phyloP scores from a whole-genome alignment of 2,797 vertebrate genomes.

The Girardinus metallicus region DNA sequence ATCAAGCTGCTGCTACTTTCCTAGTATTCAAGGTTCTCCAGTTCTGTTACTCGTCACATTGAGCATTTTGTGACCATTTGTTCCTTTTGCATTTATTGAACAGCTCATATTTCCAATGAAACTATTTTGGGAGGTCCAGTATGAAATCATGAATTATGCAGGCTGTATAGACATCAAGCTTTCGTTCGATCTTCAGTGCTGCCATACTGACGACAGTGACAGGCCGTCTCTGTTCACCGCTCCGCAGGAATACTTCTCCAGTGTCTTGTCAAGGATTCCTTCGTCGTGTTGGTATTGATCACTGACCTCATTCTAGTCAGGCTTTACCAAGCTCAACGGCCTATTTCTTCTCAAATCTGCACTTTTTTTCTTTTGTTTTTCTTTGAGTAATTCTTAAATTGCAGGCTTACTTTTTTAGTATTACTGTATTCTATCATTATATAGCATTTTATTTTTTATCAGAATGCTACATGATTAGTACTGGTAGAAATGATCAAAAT shows the following conservation, averaged over 20 bases:
- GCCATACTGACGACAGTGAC: background rate
- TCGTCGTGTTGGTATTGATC: background rate
- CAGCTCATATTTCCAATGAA: background rate
- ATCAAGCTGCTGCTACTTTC: too few relatives aligned
- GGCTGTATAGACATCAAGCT: background rate
- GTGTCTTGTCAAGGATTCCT: background rate
- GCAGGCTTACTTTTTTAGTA: background rate
- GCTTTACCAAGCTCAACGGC: background rate
- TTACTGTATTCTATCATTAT: background rate
- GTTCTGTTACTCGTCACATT: background rate
- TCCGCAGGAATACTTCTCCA: background rate
- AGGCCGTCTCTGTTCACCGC: background rate
- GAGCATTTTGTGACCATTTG: background rate
- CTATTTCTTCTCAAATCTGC: background rate
- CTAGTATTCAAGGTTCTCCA: background rate
- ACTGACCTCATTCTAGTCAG: background rate
- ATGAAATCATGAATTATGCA: background rate
- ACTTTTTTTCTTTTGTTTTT: background rate
- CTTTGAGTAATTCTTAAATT: background rate
- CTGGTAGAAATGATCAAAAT: background rate
- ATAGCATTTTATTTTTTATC: too few relatives aligned
- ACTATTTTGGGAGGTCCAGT: background rate
- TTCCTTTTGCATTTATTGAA: background rate
- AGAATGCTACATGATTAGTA: background rate
- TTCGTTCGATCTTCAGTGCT: background rate